phyloP scores from a whole-genome alignment of 23 tunicate species.

The Botrylloides violaceus region DNA sequence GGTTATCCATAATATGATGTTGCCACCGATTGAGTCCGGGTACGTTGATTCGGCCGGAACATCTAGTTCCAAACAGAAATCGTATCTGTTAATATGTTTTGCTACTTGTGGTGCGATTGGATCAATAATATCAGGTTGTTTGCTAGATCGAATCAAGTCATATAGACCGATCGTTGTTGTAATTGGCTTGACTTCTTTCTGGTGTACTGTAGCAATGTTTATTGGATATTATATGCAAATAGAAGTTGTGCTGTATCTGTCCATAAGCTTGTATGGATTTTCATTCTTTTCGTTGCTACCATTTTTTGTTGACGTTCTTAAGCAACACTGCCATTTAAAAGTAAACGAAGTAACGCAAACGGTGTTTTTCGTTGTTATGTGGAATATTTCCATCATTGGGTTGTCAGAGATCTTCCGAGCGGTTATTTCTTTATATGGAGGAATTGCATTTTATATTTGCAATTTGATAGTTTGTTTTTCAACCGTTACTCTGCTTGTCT shows the following conservation, averaged over 20 bases:
- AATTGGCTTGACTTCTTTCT: background rate
- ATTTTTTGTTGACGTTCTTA: background rate
- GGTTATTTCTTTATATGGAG: background rate
- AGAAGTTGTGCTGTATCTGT: background rate
- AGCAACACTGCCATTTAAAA: background rate
- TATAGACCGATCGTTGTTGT: background rate
- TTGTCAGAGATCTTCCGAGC: background rate
- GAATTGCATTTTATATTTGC: background rate
- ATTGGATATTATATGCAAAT: background rate
- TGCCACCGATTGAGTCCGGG: background rate
- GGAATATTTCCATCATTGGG: background rate
- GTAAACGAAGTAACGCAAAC: background rate
- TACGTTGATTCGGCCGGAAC: background rate
- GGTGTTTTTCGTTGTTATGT: background rate
- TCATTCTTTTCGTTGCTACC: background rate
- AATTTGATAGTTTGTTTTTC: background rate
- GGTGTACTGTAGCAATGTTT: background rate
- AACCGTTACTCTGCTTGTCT: background rate
- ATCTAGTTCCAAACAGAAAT: background rate
- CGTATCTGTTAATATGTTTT: background rate
- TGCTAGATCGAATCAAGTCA: background rate
- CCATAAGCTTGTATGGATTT: background rate
- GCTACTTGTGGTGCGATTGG: background rate
- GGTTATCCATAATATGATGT: background rate
- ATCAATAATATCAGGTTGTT: background rate